Conservation (phyloP, 2,888 invertebrate genomes). For the Drosophila paramelanica region DNA sequence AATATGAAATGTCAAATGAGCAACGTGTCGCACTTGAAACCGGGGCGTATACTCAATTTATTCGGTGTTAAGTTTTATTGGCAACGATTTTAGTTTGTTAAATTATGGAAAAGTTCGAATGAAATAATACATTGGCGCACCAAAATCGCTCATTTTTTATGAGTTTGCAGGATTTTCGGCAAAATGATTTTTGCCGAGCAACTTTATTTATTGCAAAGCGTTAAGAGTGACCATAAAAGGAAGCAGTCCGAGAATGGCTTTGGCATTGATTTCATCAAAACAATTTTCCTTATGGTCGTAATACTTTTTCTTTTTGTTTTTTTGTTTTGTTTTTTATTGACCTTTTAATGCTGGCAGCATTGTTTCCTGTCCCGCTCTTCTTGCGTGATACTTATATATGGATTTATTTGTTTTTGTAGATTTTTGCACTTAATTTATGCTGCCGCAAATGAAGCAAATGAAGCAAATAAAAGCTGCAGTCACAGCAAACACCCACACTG, state of each 20-base stretch:
- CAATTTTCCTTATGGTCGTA: slow-evolving; percentile 58
- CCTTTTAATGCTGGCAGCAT: slow-evolving; percentile 57
- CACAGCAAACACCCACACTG: slow-evolving; percentile 13
- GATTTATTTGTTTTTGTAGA: slow-evolving; percentile 56
- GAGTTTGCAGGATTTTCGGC: slow-evolving; percentile 22
- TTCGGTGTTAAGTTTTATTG: slow-evolving; percentile 27
- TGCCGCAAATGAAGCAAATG: slow-evolving; percentile 75
- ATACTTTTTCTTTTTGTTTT: slow-evolving; percentile 45
- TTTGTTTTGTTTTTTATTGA: too few relatives aligned
- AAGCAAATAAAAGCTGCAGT: slow-evolving; percentile 67
- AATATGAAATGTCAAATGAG: slow-evolving; percentile 2
- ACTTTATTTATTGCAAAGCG: slow-evolving; percentile 48
- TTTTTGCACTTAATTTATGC: slow-evolving; percentile 76
- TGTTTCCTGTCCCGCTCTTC: slow-evolving; percentile 33
- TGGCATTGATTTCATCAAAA: slow-evolving; percentile 59
- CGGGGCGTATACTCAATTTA: slow-evolving; percentile 45
- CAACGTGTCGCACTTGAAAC: slow-evolving; percentile 9
- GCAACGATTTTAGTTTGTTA: slow-evolving; percentile 45
- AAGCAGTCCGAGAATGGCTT: slow-evolving; percentile 11
- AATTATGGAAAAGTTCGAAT: slow-evolving; percentile 25
- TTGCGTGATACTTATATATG: slow-evolving; percentile 22
- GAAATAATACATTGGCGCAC: neutral
- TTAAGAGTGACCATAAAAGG: slow-evolving; percentile 50
- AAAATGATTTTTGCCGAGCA: slow-evolving; percentile 30
- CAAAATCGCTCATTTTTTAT: slow-evolving; percentile 34